Evolutionary conservation across 1,140 invertebrate species (phyloP), one percentile per base, ranked within the genome.

Genomic region (Achatina immaculata): DNA sequence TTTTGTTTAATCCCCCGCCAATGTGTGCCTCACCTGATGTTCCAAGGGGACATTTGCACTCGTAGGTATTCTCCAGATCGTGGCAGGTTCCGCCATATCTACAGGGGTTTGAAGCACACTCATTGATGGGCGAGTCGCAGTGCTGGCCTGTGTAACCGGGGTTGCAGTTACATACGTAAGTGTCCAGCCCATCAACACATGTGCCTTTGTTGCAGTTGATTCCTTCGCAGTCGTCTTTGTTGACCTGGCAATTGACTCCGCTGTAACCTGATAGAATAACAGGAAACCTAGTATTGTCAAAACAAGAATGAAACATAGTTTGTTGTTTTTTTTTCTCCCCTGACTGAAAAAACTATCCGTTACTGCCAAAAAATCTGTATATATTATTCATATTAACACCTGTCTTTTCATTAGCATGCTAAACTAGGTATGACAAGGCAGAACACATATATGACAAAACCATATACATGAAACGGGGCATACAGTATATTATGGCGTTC

Each of bases 61-160:
- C 92, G 91, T 88, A 90, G 24, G 83, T 80, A 68, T 88, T 84
- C 0, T 82, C 58, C 16, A 82, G 73, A 69, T 89, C 85, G 21
- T 55, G 43, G 81, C 88, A 89, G 11, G 80, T 79, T 0, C 83
- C 87, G 3, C 85, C 85, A 73, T 87, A 85, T 28, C 76, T 48
- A 79, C 88, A 89, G 1, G 97, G 97, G 90, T 95, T 95, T 88
- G 98, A 97, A n/a, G 95, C 95, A 91, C 98, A 99, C 89, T 99
- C 88, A 79, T 90, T 83, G 19, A 88, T 84, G 38, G 89, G 80
- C 6, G 51, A 21, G 31, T 85, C 84, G 81, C 90, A 90, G 36
- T 69, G 83, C 0, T 14, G 34, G 31, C 90, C 89, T 3, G 86
- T 85, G 83, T 83, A 90, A 21, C 97, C 97, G 2, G 95, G 94